Evolutionary conservation across 2,888 invertebrate genomes (phyloP), one percentile per base, ranked within the genome.

Genomic region (Pterobdella sp.): DNA sequence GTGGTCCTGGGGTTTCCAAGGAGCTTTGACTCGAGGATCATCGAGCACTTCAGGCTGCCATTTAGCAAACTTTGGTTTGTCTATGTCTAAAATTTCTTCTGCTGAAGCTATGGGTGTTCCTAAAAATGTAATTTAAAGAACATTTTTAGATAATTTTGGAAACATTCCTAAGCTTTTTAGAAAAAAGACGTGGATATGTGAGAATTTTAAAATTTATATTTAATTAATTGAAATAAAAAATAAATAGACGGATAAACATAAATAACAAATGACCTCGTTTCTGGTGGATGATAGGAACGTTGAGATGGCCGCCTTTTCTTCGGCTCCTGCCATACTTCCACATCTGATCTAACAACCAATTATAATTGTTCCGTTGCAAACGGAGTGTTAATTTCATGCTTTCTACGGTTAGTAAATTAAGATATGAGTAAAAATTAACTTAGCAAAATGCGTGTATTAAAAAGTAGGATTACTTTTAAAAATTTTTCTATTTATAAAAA

Each of bases 41-140:
- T 78, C 76, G 36, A 69, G 64, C 14, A 78, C 79, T 0, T 76
- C 76, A 14, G 75, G 75, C 37, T 66, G 52, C 74, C 74, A 75
- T 29, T 68, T 63, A 1, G 73, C 68, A 49, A 74, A 75, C 4
- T 67, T 56, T 52, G 68, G 72, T n/a, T 35, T 36, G 0, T 63
- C 22, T 34, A 63, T 73, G 7, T 56, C 2, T 49, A 66, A 42
- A 56, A 72, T n/a, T 22, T 72, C 72, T 22, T 42, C 26, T n/a
- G 42, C 68, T 18, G 29, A 60, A 22, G 32, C 42, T 65, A 74
- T 42, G 18, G 35, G 36, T 22, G 67, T 42, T 22, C 42, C 73
- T 73, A 22, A 7, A 42, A 42, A 7, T 14, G 49, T 42, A 22
- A 14, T 7, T 42, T 7, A 42, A 7, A 22, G 22, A 14, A 42